Base-by-base conservation (phyloP, 2,888 invertebrate species). In the Proisotoma minuta region DNA sequence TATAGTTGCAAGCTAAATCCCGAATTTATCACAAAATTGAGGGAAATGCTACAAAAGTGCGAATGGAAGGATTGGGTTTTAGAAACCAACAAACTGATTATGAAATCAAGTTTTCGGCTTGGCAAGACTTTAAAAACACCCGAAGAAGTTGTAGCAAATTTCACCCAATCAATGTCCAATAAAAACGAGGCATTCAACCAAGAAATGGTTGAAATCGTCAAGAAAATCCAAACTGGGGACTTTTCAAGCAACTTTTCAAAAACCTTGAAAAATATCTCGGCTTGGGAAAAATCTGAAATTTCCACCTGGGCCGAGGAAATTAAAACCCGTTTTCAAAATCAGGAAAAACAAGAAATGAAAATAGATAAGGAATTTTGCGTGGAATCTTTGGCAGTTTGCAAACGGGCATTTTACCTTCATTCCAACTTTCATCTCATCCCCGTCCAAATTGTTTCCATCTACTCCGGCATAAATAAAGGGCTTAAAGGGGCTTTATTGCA, bases 401-500 rank as follows among this genome's bases (percentile, higher is more conserved):
- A n/a, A 5, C 5, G 43, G 4, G 43, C 43, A 5, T 43, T 43
- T n/a, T 43, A 12, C 18, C 18, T 43, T 5, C 18, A 12, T 4
- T 18, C 10, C 4, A n/a, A n/a, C 20, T 43, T 43, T 20, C 5
- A 12, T 18, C 20, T 43, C 5, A 43, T 20, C 18, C 10, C 43
- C 5, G 43, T 43, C 18, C 43, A 43, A 43, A 43, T 43, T n/a
- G 10, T 43, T 5, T 5, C 43, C 5, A 43, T 43, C 20, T 43
- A 43, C 18, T 18, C 47, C 54, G 12, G 23, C 3, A 4, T 29
- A 12, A 18, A 15, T 12, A 26, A 48, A 39, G 49, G 22, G 3
- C 5, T n/a, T n/a, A 53, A 48, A 22, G 62, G 59, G 2, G 43
- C 3, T 5, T 47, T 62, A 18, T 34, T 34, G 3, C 59, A 62